Conservation (phyloP, 2,113 vertebrate species). For the Crotalus viridis region DNA sequence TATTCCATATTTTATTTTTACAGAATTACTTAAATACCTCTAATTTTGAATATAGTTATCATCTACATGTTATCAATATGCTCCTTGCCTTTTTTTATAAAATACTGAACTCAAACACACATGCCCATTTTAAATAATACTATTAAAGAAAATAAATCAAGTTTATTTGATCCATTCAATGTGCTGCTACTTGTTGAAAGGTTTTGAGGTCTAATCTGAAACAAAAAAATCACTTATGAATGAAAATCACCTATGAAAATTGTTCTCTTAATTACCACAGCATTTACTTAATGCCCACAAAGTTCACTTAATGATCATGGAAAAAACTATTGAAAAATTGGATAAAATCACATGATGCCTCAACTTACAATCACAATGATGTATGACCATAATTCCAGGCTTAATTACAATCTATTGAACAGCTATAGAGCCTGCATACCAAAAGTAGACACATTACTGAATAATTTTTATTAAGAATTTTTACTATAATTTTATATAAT, state of each 20-base stretch:
- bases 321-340: not conserved
- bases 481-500: not conserved
- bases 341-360: not conserved
- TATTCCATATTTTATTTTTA: not conserved
- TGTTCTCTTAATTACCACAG: not conserved
- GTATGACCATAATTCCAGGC: not conserved
- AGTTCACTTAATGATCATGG: not conserved
- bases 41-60: not conserved
- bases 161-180: not conserved
- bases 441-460: conserved; percentile 38
- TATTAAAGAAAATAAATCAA: conserved; percentile 16
- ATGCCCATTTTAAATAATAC: not conserved
- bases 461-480: not conserved
- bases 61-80: not conserved
- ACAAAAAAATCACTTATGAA: not conserved
- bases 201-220: conserved; percentile 34
- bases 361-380: not conserved
- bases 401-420: not conserved
- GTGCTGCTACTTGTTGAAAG: conserved; percentile 9
- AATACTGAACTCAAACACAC: not conserved
- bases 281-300: not conserved
- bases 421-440: conserved; percentile 51
- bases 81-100: not conserved
- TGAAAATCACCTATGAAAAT: conserved; percentile 8
- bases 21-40: not conserved